Conservation (phyloP, 2,888 invertebrate genomes). For the Nephrotoma appendiculata region DNA sequence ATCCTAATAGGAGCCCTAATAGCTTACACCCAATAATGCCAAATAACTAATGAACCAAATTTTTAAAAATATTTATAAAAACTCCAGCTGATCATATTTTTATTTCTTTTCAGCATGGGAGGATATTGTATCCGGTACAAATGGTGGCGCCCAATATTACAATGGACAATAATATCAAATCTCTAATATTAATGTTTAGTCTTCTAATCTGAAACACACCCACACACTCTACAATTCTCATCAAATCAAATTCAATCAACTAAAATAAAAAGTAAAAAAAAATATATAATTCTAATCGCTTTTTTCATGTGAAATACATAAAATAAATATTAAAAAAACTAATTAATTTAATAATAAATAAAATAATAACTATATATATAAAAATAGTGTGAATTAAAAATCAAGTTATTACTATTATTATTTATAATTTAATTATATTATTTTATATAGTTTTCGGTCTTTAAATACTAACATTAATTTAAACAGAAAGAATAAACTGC, state of each 20-base stretch:
- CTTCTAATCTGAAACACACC: background rate
- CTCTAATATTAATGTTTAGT: background rate
- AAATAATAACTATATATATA: background rate
- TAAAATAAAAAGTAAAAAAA: background rate
- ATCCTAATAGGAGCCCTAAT: too few species aligned
- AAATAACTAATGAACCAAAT: too few species aligned
- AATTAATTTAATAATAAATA: background rate
- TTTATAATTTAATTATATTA: background rate
- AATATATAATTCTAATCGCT: background rate
- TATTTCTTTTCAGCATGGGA: slow-evolving; percentile 52
- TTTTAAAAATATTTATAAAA: background rate
- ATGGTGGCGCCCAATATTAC: slow-evolving; percentile 40
- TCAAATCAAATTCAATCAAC: background rate
- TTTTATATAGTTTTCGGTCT: background rate
- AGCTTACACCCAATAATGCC: too few species aligned
- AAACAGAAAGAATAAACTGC: background rate
- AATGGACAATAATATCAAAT: slow-evolving; percentile 33
- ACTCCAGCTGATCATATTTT: slow-evolving; percentile 3
- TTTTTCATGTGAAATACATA: background rate
- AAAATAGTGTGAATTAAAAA: background rate
- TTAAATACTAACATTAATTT: background rate
- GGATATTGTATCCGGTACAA: slow-evolving; percentile 44
- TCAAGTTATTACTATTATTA: background rate
- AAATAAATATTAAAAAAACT: background rate
- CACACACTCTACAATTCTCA: background rate